Conservation (phyloP, 2,113 vertebrate genomes). For the Ranitomeya imitator region DNA sequence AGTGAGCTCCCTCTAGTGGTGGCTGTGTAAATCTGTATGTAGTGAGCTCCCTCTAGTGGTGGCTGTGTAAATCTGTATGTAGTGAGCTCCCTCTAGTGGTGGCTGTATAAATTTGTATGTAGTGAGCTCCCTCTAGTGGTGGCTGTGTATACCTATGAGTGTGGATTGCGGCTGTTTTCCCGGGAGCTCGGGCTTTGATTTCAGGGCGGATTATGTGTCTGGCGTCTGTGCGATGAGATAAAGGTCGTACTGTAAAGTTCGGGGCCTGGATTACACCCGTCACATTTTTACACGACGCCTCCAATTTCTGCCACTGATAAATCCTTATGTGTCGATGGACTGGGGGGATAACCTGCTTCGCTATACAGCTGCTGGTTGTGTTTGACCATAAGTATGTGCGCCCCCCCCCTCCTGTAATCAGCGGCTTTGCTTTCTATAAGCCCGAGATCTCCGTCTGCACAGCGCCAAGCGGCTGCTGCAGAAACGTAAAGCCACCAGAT, state of each 20-base stretch:
- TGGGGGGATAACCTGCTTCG: too few species aligned
- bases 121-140: too few species aligned
- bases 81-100: too few species aligned
- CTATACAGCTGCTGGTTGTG: too few species aligned
- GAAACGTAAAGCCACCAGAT: background rate
- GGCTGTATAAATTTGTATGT: too few species aligned
- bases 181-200: background rate
- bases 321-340: too few species aligned
- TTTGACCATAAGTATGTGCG: background rate
- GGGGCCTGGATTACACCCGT: background rate
- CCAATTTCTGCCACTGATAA: background rate
- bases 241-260: background rate
- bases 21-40: too few species aligned
- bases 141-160: too few species aligned
- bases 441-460: background rate
- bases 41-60: too few species aligned
- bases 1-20: too few species aligned
- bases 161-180: background rate
- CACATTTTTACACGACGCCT: background rate
- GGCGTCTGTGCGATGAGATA: background rate
- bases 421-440: too few species aligned
- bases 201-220: background rate
- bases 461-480: background rate
- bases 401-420: background rate
- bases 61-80: too few species aligned